Conservation (phyloP, 2,888 invertebrate genomes). For the Acanthopleura granulata region DNA sequence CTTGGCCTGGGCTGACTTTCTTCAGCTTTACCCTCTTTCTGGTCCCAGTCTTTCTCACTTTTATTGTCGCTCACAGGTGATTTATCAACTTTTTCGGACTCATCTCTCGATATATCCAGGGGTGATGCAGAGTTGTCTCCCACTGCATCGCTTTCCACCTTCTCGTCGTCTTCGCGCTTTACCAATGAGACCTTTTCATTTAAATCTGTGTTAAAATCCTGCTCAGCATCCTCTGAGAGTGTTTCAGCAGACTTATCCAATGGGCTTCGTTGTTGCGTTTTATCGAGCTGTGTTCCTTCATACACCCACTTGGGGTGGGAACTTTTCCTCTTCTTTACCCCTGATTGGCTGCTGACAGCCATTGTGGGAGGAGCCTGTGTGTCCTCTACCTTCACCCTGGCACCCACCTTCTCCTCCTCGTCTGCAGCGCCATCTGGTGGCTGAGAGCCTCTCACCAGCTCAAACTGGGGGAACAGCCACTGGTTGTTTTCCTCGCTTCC, state of each 20-base stretch:
- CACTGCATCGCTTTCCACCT: slow-evolving; percentile 26
- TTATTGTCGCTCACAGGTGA: not conserved
- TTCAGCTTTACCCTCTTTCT: too few species aligned
- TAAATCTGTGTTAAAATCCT: slow-evolving; percentile 23
- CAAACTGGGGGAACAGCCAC: slow-evolving; percentile 67
- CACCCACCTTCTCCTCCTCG: slow-evolving; percentile 27
- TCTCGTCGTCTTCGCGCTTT: not conserved
- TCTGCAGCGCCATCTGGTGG: slow-evolving; percentile 19
- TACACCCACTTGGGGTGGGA: slow-evolving; percentile 98
- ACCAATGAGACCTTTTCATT: not conserved
- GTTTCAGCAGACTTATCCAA: slow-evolving; percentile 71
- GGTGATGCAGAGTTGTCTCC: not conserved
- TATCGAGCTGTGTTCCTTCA: slow-evolving; percentile 76
- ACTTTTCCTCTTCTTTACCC: slow-evolving; percentile 80
- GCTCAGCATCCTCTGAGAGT: not conserved
- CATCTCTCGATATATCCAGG: slow-evolving; percentile 25
- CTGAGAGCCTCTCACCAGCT: slow-evolving; percentile 41
- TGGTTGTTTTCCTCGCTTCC: slow-evolving; percentile 42
- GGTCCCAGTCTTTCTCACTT: too few species aligned
- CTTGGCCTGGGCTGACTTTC: too few species aligned
- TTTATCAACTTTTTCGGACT: slow-evolving; percentile 37
- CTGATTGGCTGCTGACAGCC: slow-evolving; percentile 30
- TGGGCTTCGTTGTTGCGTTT: slow-evolving; percentile 72
- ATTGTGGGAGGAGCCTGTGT: not conserved
- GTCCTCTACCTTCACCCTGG: slow-evolving; percentile 12